Conservation (phyloP, 2,797 vertebrate species). For the Xerus rutilus region DNA sequence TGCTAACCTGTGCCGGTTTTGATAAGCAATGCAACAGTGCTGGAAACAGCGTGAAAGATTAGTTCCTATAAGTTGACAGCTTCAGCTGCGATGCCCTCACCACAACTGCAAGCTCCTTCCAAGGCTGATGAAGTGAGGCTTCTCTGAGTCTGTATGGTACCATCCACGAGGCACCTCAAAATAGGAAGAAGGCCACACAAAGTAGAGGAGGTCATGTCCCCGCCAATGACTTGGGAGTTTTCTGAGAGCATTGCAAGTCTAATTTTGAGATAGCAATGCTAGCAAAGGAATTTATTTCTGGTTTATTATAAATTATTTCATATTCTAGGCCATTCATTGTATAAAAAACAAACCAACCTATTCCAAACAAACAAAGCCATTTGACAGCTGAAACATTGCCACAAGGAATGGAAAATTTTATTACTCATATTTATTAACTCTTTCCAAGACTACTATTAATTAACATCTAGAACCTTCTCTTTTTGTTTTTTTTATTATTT, state of each 20-base stretch:
- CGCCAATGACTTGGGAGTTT: not conserved
- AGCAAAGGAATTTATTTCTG: not conserved
- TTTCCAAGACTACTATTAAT: not conserved
- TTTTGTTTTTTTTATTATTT: constrained; percentile 18
- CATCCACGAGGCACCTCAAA: not conserved
- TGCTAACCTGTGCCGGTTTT: not conserved
- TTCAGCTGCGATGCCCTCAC: not conserved
- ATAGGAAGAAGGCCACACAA: not conserved
- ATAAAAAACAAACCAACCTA: not conserved
- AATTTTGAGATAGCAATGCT: not conserved
- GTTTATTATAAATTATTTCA: constrained; percentile 25
- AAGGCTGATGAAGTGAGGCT: not conserved
- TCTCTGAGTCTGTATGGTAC: not conserved
- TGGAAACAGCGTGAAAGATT: not conserved
- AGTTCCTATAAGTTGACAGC: not conserved
- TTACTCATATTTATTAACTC: not conserved
- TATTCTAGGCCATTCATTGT: not conserved
- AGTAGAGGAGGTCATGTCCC: not conserved
- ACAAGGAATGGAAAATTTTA: not conserved
- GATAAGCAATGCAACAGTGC: not conserved
- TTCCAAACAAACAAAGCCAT: not conserved
- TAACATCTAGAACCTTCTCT: not conserved
- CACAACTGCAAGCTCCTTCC: not conserved
- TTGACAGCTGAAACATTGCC: not conserved
- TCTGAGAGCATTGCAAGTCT: not conserved